phyloP scores from a whole-genome alignment of 2,797 vertebrate genomes.

The Hydrocynus forskahlii region DNA sequence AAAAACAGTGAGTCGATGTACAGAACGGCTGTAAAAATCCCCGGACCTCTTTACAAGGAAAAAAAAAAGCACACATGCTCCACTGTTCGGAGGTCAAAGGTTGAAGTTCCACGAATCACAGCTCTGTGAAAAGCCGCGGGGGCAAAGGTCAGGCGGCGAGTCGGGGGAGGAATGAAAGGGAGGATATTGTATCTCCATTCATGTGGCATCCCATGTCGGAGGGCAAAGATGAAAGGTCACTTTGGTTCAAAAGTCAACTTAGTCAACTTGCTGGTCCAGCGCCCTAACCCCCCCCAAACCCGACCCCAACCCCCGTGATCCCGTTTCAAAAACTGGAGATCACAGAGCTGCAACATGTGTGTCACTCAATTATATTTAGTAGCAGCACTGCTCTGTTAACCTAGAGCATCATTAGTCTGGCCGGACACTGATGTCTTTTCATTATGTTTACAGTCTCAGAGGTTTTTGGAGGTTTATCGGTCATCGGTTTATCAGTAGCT shows the following conservation, averaged over 20 bases:
- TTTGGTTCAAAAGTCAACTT: conserved; percentile 70
- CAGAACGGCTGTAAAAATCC: conserved; percentile 45
- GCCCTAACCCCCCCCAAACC: conserved; percentile 45
- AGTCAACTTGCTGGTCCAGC: conserved; percentile 69
- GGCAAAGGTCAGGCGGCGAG: conserved; percentile 72
- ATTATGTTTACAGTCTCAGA: neutral
- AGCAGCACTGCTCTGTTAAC: neutral
- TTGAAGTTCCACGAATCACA: conserved; percentile 69
- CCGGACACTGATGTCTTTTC: neutral
- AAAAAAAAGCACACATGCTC: conserved; percentile 60
- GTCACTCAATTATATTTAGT: conserved; percentile 23
- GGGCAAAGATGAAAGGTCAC: conserved; percentile 79
- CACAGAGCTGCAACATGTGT: neutral
- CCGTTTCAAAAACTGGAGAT: neutral
- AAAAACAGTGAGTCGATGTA: conserved; percentile 18
- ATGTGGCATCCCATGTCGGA: conserved; percentile 75
- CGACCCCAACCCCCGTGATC: conserved; percentile 29
- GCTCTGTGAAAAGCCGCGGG: conserved; percentile 75
- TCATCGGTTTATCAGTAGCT: too few relatives aligned
- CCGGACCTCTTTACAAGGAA: conserved; percentile 50
- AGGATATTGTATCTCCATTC: conserved; percentile 83
- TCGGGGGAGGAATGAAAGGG: conserved; percentile 70
- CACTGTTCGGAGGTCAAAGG: conserved; percentile 73
- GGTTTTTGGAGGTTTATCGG: too few relatives aligned
- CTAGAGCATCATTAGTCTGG: neutral